Conservation (phyloP, 2,113 vertebrate species). For the Pterophyllum scalare region DNA sequence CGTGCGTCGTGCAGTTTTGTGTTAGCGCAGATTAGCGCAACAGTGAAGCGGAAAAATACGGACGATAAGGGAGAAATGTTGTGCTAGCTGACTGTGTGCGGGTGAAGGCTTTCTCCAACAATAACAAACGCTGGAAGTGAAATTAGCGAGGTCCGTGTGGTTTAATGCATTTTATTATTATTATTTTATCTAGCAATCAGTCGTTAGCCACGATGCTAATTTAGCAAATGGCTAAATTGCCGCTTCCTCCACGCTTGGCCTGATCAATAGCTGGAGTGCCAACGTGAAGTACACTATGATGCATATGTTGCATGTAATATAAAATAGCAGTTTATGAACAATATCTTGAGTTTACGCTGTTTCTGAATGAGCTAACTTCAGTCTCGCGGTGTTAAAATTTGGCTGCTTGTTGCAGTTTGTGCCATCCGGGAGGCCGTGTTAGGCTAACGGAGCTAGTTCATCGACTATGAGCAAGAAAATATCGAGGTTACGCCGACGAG, state of each 20-base stretch:
- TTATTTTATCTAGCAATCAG: neutral
- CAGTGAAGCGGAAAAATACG: neutral
- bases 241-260: constrained; percentile 40
- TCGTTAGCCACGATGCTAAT: constrained; percentile 35
- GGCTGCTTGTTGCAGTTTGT: neutral
- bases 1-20: constrained; percentile 26
- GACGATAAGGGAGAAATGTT: constrained; percentile 44
- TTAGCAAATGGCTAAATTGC: constrained; percentile 38
- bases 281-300: neutral
- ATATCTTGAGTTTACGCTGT: neutral
- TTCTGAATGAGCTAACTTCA: neutral
- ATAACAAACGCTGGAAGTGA: neutral
- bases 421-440: constrained; percentile 35
- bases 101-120: neutral
- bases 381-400: neutral
- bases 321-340: neutral
- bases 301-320: neutral
- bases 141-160: constrained; percentile 27
- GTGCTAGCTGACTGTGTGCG: constrained; percentile 9
- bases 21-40: constrained; percentile 12
- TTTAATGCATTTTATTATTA: neutral
- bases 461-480: neutral
- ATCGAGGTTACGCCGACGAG: neutral
- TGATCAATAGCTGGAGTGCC: neutral
- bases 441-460: neutral